Base-by-base conservation (phyloP, 2,888 invertebrate genomes). In the Theristus sp. region DNA sequence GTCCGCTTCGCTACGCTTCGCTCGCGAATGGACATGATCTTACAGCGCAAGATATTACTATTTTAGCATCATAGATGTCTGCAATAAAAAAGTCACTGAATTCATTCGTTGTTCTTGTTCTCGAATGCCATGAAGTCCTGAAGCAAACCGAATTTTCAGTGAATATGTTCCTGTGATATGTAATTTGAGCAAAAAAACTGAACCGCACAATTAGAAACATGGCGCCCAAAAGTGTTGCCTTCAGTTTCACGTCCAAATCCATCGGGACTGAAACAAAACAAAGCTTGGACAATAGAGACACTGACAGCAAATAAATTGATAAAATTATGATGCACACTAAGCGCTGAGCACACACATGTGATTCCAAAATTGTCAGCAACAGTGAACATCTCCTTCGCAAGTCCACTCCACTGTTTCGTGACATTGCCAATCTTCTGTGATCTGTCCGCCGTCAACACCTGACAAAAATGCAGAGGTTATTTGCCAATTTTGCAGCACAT, bases 291-390 rank as follows among this genome's bases (percentile, higher is more conserved):
- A 38, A 13, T 17, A 38, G 10, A 38, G 10, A n/a, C n/a, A n/a
- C n/a, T n/a, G n/a, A n/a, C n/a, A n/a, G n/a, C n/a, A n/a, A n/a
- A n/a, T n/a, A n/a, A n/a, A n/a, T n/a, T n/a, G n/a, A n/a, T n/a
- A n/a, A n/a, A n/a, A n/a, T n/a, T n/a, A n/a, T n/a, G n/a, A n/a
- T n/a, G n/a, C n/a, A n/a, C n/a, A n/a, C n/a, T n/a, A n/a, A n/a
- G n/a, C n/a, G n/a, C n/a, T n/a, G n/a, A n/a, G n/a, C n/a, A 56
- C 57, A 2, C 13, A 57, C 57, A 91, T n/a, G 82, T 82, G 63
- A 91, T 84, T 30, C 88, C 89, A 75, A 90, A 91, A 75, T 84
- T 84, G 74, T 90, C 89, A 0, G 87, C 80, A 76, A 88, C 87
- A 0, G 89, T 87, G 73, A 88, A 88, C 62, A 82, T 76, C 77